Evolutionary conservation across 2,797 vertebrate species (phyloP).

Genomic region (Yasuhikotakia modesta): DNA sequence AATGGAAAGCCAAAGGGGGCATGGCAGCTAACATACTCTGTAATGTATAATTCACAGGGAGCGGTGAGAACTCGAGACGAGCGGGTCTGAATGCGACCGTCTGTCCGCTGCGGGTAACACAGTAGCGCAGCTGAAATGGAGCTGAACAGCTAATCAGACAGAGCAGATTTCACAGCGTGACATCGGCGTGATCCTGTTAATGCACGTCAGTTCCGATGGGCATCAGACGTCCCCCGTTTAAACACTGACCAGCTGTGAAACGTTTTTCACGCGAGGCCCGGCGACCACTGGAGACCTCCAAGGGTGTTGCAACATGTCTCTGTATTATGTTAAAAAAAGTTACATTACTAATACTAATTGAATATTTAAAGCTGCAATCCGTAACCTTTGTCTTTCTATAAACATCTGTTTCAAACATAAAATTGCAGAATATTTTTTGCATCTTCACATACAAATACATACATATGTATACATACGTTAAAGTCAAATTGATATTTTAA

Average conservation of each 20-base stretch:
- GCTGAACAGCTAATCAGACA: neutral
- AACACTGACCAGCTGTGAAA: neutral
- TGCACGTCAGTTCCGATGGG: neutral
- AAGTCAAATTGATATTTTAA: too few relatives aligned
- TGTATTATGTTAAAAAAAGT: too few relatives aligned
- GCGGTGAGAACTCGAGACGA: neutral
- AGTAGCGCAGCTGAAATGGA: neutral
- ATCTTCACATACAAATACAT: too few relatives aligned
- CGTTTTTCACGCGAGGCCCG: neutral
- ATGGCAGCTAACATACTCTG: conserved; percentile 14
- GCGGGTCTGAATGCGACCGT: neutral
- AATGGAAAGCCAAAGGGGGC: conserved; percentile 25
- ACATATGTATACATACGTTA: too few relatives aligned
- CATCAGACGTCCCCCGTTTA: neutral
- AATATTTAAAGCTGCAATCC: too few relatives aligned
- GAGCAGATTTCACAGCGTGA: neutral
- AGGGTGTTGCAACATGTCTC: too few relatives aligned
- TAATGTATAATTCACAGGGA: conserved; percentile 50
- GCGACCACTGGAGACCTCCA: too few relatives aligned
- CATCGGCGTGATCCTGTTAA: neutral
- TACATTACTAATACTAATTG: too few relatives aligned
- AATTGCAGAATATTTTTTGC: too few relatives aligned
- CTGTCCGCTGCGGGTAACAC: neutral
- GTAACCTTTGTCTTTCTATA: too few relatives aligned
- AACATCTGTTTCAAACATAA: too few relatives aligned